Base-by-base conservation (phyloP, 2,113 vertebrate species). In the Bothrops jararaca region DNA sequence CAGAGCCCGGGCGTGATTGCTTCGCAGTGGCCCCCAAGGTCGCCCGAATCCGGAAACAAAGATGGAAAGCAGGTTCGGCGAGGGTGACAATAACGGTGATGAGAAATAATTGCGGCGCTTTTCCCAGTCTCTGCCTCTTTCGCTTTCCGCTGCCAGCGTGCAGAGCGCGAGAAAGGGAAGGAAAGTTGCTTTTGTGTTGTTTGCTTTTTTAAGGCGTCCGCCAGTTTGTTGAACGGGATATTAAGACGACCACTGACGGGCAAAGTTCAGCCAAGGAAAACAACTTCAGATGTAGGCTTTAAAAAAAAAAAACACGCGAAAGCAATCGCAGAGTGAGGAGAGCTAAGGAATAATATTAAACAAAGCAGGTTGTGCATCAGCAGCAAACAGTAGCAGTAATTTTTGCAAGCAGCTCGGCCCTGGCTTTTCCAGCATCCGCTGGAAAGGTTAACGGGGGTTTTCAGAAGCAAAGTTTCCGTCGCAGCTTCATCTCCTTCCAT, bases 261-360 rank as follows among this genome's bases (percentile, higher is more conserved):
- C 94, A 95, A 97, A 97, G 95, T 97, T 97, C 95, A 95, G 95
- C 92, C 94, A 91, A 95, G 93, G 95, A 94, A 97, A 92, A 94
- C 93, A 56, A 29, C 57, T 95, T 94, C 95, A 93, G 50, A 24
- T 56, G 7, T n/a, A 23, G 39, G 8, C 24, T 85, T 89, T 29
- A 57, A 94, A 96, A 93, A 92, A 95, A 29, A 24, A 42, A 24
- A n/a, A 86, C 87, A 11, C 87, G 56, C 12, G 29, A 92, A 94
- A 93, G 89, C 94, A 88, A 95, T 93, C 29, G 64, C 15, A 0
- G 64, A 34, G 12, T 0, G 29, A n/a, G 12, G 11, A 34, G n/a
- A 34, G 34, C 34, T 8, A 13, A 39, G 34, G 50, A 29, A 85
- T 29, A 45, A 22, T n/a, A 54, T 1, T 18, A 95, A 96, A 88